Conservation (phyloP, 2,888 invertebrate genomes). For the Seira musarum region DNA sequence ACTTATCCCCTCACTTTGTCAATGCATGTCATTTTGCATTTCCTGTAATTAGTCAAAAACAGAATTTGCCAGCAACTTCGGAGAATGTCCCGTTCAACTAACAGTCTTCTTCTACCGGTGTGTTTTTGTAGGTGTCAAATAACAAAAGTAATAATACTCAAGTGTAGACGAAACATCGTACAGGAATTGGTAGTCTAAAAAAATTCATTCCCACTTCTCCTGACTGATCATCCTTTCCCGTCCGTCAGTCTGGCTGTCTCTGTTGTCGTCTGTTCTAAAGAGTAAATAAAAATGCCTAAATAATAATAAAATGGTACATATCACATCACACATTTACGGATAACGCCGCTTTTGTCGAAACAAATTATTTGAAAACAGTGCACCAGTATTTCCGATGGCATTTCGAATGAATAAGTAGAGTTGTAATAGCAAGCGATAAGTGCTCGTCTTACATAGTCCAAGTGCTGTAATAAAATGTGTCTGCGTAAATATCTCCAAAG, state of each 20-base stretch:
- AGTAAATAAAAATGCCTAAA: conserved; percentile 24
- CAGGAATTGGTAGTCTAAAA: neutral
- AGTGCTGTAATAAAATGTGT: conserved; percentile 49
- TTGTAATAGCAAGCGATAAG: neutral
- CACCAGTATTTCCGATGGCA: no score
- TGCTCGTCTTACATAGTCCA: conserved; percentile 29
- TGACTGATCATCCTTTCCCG: neutral
- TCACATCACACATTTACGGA: conserved; percentile 22
- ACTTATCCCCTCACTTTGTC: no score
- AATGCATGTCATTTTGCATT: no score
- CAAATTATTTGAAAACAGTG: no score
- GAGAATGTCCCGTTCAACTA: no score
- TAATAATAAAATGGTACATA: conserved; percentile 8
- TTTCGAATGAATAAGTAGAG: no score
- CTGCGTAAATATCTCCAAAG: conserved; percentile 31
- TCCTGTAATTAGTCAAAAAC: no score
- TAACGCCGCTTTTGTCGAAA: neutral
- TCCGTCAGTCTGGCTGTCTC: neutral
- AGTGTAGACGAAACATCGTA: neutral
- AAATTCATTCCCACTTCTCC: neutral
- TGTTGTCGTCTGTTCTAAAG: neutral
- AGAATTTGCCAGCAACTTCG: no score
- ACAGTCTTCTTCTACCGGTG: no score
- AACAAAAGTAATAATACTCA: no score
- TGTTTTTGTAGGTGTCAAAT: no score